Conservation (phyloP, 53 echinoderm and acorn worm species). For the Mesocentrotus franciscanus region DNA sequence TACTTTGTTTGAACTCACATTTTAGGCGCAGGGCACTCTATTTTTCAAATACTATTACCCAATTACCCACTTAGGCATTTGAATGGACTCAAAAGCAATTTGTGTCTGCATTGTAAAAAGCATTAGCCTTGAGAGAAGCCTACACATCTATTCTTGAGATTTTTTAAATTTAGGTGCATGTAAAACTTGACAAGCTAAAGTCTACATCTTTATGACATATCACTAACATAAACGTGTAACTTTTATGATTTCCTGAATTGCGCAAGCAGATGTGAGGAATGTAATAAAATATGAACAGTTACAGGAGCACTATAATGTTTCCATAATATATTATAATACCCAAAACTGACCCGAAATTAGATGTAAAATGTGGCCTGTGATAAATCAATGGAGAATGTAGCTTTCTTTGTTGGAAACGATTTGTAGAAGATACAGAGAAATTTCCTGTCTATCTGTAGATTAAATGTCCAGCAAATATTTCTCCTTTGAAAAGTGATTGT, state of each 20-base stretch:
- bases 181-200: background rate
- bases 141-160: background rate
- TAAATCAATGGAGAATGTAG: background rate
- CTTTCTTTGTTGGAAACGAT: background rate
- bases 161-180: background rate
- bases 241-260: conserved; percentile 22
- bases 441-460: too few species aligned
- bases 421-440: too few species aligned
- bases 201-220: conserved; percentile 2
- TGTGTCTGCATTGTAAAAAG: background rate
- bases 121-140: background rate
- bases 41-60: background rate
- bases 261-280: background rate
- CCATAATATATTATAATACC: too few species aligned
- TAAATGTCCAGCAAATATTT: too few species aligned
- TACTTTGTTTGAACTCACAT: background rate
- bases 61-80: background rate
- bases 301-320: too few species aligned
- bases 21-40: background rate
- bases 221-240: background rate
- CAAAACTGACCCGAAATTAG: too few species aligned
- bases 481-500: too few species aligned
- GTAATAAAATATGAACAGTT: background rate
- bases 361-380: background rate
- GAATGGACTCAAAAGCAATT: background rate